Conservation (phyloP, 2,797 vertebrate genomes). For the Tadarida brasiliensis region DNA sequence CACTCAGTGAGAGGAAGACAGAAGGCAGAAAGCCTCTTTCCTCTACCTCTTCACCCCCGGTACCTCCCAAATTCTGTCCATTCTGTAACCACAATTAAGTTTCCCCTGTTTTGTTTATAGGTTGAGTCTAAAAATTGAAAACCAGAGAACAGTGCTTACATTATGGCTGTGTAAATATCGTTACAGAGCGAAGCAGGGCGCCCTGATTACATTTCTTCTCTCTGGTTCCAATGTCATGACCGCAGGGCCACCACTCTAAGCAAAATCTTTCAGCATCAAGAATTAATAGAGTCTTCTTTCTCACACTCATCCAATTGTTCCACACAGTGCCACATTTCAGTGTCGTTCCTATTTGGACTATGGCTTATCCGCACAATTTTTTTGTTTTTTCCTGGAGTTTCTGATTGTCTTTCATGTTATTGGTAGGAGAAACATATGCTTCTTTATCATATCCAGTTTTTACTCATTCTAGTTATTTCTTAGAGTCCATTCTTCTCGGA, state of each 20-base stretch:
- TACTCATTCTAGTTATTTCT: constrained; percentile 4
- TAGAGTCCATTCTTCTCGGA: constrained; percentile 20
- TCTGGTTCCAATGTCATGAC: not conserved
- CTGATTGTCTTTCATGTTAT: not conserved
- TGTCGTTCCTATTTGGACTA: not conserved
- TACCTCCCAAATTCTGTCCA: constrained; percentile 36
- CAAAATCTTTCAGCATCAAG: not conserved
- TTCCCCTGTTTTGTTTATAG: constrained; percentile 68
- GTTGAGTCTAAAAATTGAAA: constrained; percentile 70
- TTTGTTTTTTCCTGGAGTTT: constrained; percentile 35
- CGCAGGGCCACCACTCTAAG: not conserved
- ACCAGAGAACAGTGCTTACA: constrained; percentile 42
- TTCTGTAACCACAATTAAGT: constrained; percentile 62
- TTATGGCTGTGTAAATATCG: constrained; percentile 57
- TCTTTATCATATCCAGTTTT: not conserved
- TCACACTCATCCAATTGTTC: not conserved
- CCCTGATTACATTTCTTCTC: constrained; percentile 10
- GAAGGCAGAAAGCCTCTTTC: not conserved
- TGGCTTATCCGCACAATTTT: not conserved
- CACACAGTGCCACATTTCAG: not conserved
- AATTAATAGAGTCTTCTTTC: constrained; percentile 1
- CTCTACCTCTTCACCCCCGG: not conserved
- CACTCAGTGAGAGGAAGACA: not conserved
- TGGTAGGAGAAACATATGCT: not conserved
- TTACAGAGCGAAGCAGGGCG: not conserved